Conservation (phyloP, 2,888 invertebrate species). For the Brachyopa scutellaris region DNA sequence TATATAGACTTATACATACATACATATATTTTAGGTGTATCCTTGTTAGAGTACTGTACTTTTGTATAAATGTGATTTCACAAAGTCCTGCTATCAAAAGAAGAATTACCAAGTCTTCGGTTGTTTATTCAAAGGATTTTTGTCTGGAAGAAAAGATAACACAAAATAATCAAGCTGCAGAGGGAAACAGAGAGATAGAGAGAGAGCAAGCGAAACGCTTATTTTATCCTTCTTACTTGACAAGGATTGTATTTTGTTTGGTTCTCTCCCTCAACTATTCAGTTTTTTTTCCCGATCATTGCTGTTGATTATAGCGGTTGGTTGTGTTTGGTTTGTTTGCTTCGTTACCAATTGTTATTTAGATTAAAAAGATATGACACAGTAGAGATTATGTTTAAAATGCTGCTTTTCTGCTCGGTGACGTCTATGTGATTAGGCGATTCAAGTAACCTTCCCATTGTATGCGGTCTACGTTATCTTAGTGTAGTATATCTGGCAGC, state of each 20-base stretch:
- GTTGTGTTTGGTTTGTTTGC: background rate
- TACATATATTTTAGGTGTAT: background rate
- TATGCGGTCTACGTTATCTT: too few relatives aligned
- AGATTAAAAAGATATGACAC: slow-evolving; percentile 11
- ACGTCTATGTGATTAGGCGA: background rate
- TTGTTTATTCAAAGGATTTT: slow-evolving; percentile 34
- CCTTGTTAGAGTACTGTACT: background rate
- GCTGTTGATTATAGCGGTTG: slow-evolving; percentile 25
- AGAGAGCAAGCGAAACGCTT: background rate
- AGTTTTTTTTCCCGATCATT: slow-evolving; percentile 9
- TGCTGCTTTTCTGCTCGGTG: background rate
- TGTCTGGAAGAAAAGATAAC: background rate
- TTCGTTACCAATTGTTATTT: slow-evolving; percentile 4
- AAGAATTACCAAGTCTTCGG: slow-evolving; percentile 36
- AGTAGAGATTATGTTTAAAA: slow-evolving; percentile 5
- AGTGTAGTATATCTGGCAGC: too few relatives aligned
- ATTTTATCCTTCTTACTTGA: slow-evolving; percentile 10
- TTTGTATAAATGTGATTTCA: background rate
- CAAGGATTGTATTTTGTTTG: background rate
- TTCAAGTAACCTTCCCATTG: too few relatives aligned
- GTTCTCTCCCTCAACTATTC: background rate
- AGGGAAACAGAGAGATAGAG: too few relatives aligned
- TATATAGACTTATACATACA: background rate
- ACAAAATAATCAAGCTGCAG: slow-evolving; percentile 1
- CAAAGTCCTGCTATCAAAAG: slow-evolving; percentile 19